Evolutionary conservation across 35 echinoderm and acorn worm genomes (phyloP), one percentile per base, ranked within the genome.

Genomic region (Lytechinus pictus): DNA sequence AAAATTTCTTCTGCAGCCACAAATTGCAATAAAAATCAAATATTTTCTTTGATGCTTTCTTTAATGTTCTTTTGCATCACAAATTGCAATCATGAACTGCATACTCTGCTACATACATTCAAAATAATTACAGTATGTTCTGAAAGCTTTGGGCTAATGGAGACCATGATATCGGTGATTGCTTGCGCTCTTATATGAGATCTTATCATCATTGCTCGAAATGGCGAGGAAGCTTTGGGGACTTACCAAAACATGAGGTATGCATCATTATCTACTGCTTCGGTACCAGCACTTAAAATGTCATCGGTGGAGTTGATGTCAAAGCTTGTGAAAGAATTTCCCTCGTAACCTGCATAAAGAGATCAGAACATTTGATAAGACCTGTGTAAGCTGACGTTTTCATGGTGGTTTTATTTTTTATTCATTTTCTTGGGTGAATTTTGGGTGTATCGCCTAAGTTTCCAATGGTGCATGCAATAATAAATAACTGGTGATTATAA

Each of bases 221-320:
- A 24, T 79, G 16, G 66, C 66, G n/a, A 24, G 10, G 14, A 6
- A 94, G 91, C 60, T 4, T 33, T 16, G 91, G 92, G 27, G 53
- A 96, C 98, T 97, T 92, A 99, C 98, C 98, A 99, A 61, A 99
- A 99, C 95, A 99, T 99, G 86, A 99, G 96, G 90, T 97, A 99
- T 10, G 98, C 98, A 99, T 99, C 98, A 89, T 99, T 97, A 66
- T 96, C 98, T 5, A 97, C 95, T 27, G 96, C 92, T 44, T 99
- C 96, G 24, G 98, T 99, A 54, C 98, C 98, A 11, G 98, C 97
- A 97, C 98, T 97, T 11, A 99, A 28, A 29, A 99, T 92, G 54
- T 93, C 89, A 66, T 99, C 98, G 44, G 93, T 95, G 79, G 97
- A 97, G 92, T 97, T 99, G 14, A 99, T 94, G 93, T 99, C 98